Conservation (phyloP, 1,140 invertebrate species). For the Ceratitis capitata region DNA sequence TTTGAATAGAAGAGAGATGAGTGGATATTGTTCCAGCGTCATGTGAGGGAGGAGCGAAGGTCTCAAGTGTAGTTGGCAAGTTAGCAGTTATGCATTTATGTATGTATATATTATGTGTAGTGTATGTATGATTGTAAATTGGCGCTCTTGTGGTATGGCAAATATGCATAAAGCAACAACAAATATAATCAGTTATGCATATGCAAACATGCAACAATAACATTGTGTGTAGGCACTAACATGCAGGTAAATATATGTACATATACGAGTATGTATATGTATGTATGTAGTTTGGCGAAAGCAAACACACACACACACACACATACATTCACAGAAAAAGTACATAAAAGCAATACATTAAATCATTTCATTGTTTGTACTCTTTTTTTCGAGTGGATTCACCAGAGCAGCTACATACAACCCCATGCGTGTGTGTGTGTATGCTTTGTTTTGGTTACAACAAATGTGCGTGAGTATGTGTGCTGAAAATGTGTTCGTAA, state of each 20-base stretch:
- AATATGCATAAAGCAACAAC: not conserved
- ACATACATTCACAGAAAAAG: not conserved
- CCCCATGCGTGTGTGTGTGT: not conserved
- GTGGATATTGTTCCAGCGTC: too few species aligned
- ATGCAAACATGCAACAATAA: constrained; percentile 18
- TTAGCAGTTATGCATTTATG: not conserved
- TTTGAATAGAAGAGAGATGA: not conserved
- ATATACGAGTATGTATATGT: too few species aligned
- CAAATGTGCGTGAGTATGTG: not conserved
- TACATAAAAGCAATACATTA: not conserved
- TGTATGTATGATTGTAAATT: not conserved
- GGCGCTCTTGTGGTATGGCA: not conserved
- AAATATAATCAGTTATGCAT: constrained; percentile 15
- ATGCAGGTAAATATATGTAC: too few species aligned
- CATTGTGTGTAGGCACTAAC: not conserved
- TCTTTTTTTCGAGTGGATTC: not conserved
- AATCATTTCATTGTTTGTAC: not conserved
- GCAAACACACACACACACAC: not conserved
- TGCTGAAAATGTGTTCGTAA: not conserved
- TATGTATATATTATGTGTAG: not conserved
- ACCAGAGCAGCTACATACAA: not conserved
- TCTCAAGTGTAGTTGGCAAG: not conserved
- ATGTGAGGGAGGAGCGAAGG: not conserved
- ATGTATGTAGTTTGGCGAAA: not conserved
- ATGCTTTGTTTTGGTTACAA: not conserved